Evolutionary conservation across 2,113 vertebrate genomes (phyloP), one percentile per base, ranked within the genome.

Genomic region (Hystrix cristata): DNA sequence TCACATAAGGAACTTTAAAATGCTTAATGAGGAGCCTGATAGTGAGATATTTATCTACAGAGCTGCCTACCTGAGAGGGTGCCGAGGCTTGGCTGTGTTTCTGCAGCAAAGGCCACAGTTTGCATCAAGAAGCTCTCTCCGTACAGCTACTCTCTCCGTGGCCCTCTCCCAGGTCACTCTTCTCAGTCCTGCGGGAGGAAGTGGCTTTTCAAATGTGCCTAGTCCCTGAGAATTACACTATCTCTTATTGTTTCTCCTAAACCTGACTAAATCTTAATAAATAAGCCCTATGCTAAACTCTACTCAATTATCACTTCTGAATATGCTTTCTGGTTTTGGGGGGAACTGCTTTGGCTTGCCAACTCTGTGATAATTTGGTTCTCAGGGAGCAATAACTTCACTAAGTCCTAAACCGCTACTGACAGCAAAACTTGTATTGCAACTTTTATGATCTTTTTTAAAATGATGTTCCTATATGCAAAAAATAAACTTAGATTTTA

Each of bases 361-460:
- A 69, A 31, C 18, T 74, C 19, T 80, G 46, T 38, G 18, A 12
- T 48, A 81, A 71, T 59, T 64, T 8, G 27, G 15, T 34, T 84
- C 31, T n/a, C 27, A 31, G 29, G 15, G 43, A 87, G 48, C 60
- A 48, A 29, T 60, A 64, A 76, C n/a, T 67, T 78, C 21, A 90
- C 8, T 79, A 21, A 88, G 23, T 51, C 8, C 83, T 93, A 71
- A 91, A 65, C n/a, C 31, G 25, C 55, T 18, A 29, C 51, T 80
- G 48, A 79, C 15, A 21, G n/a, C 6, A 51, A 43, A 90, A 57
- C 46, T 57, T 55, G 4, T 48, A 60, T 25, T 53, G 29, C 12
- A n/a, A 21, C 29, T 94, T 91, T 67, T 65, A 48, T 92, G 69
- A 90, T 82, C 43, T 48, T 88, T 91, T 86, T 51, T 19, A 80